phyloP scores from a whole-genome alignment of 2,797 vertebrate species.

The Huso huso region DNA sequence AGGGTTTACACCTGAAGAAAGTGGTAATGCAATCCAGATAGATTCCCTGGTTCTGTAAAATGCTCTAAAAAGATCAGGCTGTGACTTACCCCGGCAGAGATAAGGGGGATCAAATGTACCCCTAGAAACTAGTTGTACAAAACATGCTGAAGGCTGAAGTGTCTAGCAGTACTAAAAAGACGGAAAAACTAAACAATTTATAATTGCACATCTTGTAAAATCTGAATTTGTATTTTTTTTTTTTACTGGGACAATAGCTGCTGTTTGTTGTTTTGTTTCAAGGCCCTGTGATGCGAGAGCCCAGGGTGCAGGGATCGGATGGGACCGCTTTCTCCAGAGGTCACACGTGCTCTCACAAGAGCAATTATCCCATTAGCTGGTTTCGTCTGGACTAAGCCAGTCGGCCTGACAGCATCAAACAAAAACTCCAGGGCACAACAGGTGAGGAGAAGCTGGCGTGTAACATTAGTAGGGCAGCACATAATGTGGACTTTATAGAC shows the following conservation, averaged over 20 bases:
- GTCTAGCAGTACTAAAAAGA: neutral
- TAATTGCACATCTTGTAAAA: too few species aligned
- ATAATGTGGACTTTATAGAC: slow-evolving; percentile 30
- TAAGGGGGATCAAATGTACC: too few species aligned
- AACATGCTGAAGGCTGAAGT: too few species aligned
- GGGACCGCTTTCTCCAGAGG: slow-evolving; percentile 22
- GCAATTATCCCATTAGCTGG: slow-evolving; percentile 48
- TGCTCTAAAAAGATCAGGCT: too few species aligned
- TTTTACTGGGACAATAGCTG: slow-evolving; percentile 1
- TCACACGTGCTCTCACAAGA: slow-evolving; percentile 38
- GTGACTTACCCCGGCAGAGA: too few species aligned
- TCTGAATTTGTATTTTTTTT: slow-evolving; percentile 16
- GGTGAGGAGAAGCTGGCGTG: slow-evolving; percentile 38
- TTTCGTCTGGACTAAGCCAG: slow-evolving; percentile 42
- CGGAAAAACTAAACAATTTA: too few species aligned
- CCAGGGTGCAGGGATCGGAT: neutral
- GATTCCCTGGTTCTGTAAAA: too few species aligned
- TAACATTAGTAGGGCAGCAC: slow-evolving; percentile 45
- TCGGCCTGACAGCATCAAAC: slow-evolving; percentile 36
- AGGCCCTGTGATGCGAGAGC: slow-evolving; percentile 1
- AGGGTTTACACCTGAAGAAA: too few species aligned
- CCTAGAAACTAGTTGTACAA: too few species aligned
- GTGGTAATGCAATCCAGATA: too few species aligned
- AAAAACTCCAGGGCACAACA: slow-evolving; percentile 34
- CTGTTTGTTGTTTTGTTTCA: neutral